These are phyloP conservation scores for Euplagia quadripunctaria DNA, from an alignment of 2,888 invertebrate species.

Conservation along the genomic window DNA sequence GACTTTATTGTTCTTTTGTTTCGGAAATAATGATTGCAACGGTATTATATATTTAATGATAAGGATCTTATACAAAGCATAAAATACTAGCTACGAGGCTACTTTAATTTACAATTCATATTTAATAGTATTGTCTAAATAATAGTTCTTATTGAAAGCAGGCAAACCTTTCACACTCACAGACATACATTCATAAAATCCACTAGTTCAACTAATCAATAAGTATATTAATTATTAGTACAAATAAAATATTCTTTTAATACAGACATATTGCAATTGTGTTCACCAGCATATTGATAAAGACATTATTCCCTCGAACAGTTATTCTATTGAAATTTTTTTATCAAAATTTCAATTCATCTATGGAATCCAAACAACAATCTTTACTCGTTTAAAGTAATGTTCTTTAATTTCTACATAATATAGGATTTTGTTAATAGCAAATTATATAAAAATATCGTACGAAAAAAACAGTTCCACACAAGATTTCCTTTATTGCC, in stretches of 20 bases:
- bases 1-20: conserved; percentile 31
- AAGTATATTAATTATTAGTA: too few species aligned
- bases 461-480: background rate
- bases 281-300: too few species aligned
- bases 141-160: too few species aligned
- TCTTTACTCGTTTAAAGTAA: background rate
- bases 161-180: too few species aligned
- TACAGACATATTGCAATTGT: too few species aligned
- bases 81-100: background rate
- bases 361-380: background rate
- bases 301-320: too few species aligned
- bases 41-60: background rate
- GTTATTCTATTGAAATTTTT: background rate
- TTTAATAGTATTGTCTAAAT: too few species aligned
- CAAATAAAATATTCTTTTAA: too few species aligned
- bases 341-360: background rate
- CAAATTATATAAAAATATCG: background rate
- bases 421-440: background rate
- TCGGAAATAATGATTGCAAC: conserved; percentile 1
- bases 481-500: background rate
- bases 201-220: too few species aligned
- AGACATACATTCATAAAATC: too few species aligned
- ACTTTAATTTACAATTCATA: background rate
- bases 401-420: too few species aligned
- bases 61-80: background rate